A percentile compares a stretch with the other conserved stretches of the same genome.
phyloP scores from a whole-genome alignment of 2,888 invertebrate genomes.

The Plebejus melissa region DNA sequence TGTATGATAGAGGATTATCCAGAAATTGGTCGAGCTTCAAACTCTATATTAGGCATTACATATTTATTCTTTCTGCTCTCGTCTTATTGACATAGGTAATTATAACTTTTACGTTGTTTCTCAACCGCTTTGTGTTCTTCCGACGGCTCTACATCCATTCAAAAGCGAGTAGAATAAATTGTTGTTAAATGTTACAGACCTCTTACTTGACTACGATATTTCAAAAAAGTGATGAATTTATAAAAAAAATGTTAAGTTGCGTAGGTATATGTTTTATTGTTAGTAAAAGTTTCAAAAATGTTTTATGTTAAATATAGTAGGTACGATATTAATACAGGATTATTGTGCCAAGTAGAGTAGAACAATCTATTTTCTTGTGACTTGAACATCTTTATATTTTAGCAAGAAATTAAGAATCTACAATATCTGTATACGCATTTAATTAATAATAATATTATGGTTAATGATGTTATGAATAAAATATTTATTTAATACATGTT shows the following conservation, averaged over 20 bases:
- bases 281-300: not conserved
- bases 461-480: slow-evolving; percentile 13
- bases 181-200: not conserved
- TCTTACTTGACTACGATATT: not conserved
- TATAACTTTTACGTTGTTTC: too few relatives aligned
- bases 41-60: too few relatives aligned
- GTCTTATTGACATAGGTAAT: too few relatives aligned
- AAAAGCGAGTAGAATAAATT: not conserved
- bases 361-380: not conserved
- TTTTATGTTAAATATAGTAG: not conserved
- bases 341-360: slow-evolving; percentile 18
- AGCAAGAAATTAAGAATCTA: not conserved
- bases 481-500: slow-evolving; percentile 20
- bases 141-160: not conserved
- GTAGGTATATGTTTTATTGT: too few relatives aligned
- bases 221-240: too few relatives aligned
- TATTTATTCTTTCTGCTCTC: too few relatives aligned
- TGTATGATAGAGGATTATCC: too few relatives aligned
- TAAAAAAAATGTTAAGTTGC: too few relatives aligned
- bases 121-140: too few relatives aligned
- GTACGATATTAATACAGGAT: slow-evolving; percentile 10
- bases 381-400: not conserved
- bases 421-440: not conserved
- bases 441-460: not conserved
- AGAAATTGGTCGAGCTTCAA: too few relatives aligned